Conservation (phyloP, 2,797 vertebrate species). For the Poecilia wingei region DNA sequence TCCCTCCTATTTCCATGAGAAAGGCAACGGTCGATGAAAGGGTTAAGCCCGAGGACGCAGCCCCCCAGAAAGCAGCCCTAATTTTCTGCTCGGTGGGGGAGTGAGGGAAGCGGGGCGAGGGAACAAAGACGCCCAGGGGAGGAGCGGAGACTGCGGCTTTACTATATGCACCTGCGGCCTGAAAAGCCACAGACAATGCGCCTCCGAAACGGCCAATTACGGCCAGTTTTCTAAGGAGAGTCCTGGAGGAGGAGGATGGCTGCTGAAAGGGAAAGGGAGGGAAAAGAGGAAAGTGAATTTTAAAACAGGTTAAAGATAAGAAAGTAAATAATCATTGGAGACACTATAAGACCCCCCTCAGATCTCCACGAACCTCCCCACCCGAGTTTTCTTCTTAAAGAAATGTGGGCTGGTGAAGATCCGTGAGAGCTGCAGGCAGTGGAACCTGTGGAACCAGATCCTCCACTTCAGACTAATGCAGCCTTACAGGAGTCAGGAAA, state of each 20-base stretch:
- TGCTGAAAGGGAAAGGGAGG: conserved; percentile 26
- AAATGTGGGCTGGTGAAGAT: background rate
- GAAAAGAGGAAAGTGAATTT: conserved; percentile 73
- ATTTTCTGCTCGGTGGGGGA: conserved; percentile 84
- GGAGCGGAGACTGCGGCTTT: conserved; percentile 81
- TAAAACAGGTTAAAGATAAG: conserved; percentile 74
- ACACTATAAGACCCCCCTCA: conserved; percentile 34
- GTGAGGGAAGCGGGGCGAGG: conserved; percentile 73
- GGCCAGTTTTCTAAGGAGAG: conserved; percentile 67
- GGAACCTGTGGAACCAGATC: background rate
- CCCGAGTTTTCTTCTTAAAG: background rate
- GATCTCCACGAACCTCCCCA: background rate
- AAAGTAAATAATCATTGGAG: conserved; percentile 77
- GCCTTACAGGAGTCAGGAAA: background rate
- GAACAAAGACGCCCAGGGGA: conserved; percentile 83
- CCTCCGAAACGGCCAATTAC: conserved; percentile 86
- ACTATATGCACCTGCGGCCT: conserved; percentile 87
- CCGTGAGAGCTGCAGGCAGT: conserved; percentile 1
- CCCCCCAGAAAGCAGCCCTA: conserved; percentile 78
- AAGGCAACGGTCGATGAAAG: conserved; percentile 81
- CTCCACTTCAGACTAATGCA: background rate
- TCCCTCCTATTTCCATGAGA: conserved; percentile 83
- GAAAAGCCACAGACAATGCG: conserved; percentile 83
- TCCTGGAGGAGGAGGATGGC: conserved; percentile 20
- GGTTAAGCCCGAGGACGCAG: conserved; percentile 83